Base-by-base conservation (phyloP, 2,888 invertebrate species). In the Lordiphosa andalusiaca region DNA sequence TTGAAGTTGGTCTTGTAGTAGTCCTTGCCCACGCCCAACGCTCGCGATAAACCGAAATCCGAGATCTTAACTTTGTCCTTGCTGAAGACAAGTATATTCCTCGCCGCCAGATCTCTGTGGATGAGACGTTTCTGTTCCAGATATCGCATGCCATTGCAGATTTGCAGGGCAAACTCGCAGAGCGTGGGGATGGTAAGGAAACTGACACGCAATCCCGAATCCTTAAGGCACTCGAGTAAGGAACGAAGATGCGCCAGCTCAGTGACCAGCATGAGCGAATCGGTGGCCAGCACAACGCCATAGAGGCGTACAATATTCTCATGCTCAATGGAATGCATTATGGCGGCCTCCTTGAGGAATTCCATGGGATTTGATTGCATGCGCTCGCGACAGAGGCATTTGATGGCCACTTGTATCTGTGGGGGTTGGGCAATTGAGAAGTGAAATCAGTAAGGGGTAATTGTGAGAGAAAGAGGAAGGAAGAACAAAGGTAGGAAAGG, bases 1-100 rank as follows among this genome's bases (percentile, higher is more conserved):
- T 97, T 98, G 88, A 98, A 98, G 91, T 99, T 98, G 3, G 98
- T 98, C 89, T 98, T 98, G 88, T 99, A 99, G 88, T 99, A 99
- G 89, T 99, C 98, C 89, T 99, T 99, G 25, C 98, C 99, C 46
- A 97, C 97, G 2, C 99, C 98, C 52, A 99, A 90, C 0, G 98
- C 98, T 53, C 98, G 92, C 0, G 98, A 98, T 51, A 99, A 90
- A 4, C 99, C 99, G 90, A 99, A 98, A 88, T 99, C 99, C 0
- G 98, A 98, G 68, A 99, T 98, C 91, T 99, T 99, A 5, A 99
- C 98, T 91, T 95, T 96, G 86, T 97, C 95, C 89, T 97, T 97
- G 61, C 95, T 95, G 90, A 98, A 99, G 0, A 99, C 99, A 76
- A 99, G 92, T 78, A 99, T 98, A 91, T 99, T 99, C 75, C 99